phyloP scores from a whole-genome alignment of 2,113 vertebrate species.

The Excalfactoria chinensis region DNA sequence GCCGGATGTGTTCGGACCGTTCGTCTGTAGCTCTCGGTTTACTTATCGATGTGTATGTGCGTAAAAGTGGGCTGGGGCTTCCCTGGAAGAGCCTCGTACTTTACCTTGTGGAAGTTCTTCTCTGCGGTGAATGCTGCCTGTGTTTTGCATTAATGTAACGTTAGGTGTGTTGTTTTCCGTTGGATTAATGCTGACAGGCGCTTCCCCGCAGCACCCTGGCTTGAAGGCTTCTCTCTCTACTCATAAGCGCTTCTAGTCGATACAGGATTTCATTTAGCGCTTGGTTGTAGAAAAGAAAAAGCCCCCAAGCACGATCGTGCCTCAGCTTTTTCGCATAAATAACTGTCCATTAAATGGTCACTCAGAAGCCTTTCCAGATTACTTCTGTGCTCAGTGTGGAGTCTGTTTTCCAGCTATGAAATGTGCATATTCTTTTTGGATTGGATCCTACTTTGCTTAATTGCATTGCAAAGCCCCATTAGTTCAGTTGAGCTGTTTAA shows the following conservation, averaged over 20 bases:
- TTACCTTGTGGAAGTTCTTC: neutral
- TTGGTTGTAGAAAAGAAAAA: neutral
- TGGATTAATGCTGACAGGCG: neutral
- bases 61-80: neutral
- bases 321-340: neutral
- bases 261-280: neutral
- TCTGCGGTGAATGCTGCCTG: neutral
- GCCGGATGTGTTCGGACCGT: slow-evolving; percentile 21
- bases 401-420: neutral
- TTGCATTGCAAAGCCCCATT: slow-evolving; percentile 31
- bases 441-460: slow-evolving; percentile 11
- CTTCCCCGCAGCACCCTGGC: neutral
- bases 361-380: neutral
- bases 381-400: neutral
- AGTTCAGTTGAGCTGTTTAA: slow-evolving; percentile 45
- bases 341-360: slow-evolving; percentile 1
- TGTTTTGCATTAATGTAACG: neutral
- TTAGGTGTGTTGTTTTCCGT: neutral
- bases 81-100: neutral
- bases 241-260: neutral
- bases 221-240: neutral
- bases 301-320: neutral
- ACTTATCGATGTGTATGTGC: neutral
- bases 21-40: neutral
- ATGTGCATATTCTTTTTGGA: slow-evolving; percentile 17